Conservation (phyloP, 2,797 vertebrate species). For the Astyanax mexicanus region DNA sequence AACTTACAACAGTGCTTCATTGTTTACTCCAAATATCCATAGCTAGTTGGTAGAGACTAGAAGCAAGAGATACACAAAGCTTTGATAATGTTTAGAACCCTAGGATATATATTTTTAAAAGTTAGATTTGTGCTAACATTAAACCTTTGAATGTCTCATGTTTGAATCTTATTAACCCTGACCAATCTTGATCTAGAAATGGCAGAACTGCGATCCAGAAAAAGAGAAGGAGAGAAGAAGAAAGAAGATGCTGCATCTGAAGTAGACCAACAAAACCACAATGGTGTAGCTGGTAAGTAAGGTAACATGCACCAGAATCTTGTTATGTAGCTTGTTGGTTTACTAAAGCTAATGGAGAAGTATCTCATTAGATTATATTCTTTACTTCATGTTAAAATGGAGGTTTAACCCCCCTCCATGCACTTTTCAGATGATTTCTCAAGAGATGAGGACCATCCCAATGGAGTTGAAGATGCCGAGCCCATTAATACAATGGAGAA, state of each 20-base stretch:
- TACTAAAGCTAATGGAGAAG: no score
- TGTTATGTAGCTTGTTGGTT: no score
- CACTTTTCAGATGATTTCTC: neutral
- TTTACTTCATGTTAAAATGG: neutral
- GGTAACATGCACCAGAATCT: neutral
- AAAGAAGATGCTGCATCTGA: conserved; percentile 28
- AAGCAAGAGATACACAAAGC: no score
- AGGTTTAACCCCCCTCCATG: no score
- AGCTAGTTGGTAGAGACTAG: no score
- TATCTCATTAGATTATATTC: no score
- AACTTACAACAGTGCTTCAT: no score
- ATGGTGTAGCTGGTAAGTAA: no score
- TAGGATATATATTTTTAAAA: no score
- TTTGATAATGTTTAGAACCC: no score
- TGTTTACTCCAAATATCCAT: no score
- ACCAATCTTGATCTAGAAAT: conserved; percentile 59
- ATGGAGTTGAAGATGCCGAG: neutral
- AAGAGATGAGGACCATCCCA: neutral
- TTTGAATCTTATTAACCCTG: neutral
- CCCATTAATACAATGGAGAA: neutral
- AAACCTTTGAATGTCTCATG: neutral
- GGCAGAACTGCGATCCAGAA: conserved; percentile 69
- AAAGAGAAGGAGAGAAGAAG: conserved; percentile 32
- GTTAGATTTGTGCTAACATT: no score
- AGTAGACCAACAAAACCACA: conserved; percentile 10